A percentile compares a stretch with the other conserved stretches of the same genome.
Evolutionary conservation across 1,140 invertebrate species (phyloP).

Genomic region (Platyscapa corneri): DNA sequence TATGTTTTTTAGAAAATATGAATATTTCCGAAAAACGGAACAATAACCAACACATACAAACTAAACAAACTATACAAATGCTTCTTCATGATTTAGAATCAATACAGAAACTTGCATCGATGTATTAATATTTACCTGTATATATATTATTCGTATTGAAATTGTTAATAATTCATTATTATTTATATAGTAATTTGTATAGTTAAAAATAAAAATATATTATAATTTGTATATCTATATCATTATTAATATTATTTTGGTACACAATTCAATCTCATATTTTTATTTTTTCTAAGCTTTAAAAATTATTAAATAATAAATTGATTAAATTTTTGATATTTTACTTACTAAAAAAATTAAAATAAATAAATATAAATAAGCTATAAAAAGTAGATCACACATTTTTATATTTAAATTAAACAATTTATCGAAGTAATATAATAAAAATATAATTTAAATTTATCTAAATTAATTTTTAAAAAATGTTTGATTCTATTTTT

Average conservation of each 20-base stretch:
- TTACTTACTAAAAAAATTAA: too few species aligned
- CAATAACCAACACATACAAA: conserved; percentile 69
- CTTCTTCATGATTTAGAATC: conserved; percentile 75
- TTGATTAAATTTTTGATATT: too few species aligned
- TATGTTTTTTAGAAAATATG: conserved; percentile 69
- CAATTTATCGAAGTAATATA: too few species aligned
- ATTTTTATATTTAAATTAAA: too few species aligned
- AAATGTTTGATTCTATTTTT: too few species aligned
- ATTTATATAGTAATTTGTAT: conserved; percentile 8
- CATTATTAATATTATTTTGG: background rate
- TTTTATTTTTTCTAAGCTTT: too few species aligned
- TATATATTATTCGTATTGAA: background rate
- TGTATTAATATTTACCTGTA: background rate
- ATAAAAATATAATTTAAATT: too few species aligned
- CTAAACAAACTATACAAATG: conserved; percentile 77
- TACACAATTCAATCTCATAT: too few species aligned
- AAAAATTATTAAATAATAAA: too few species aligned
- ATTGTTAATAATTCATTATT: background rate
- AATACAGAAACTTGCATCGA: conserved; percentile 72
- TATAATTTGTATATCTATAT: background rate
- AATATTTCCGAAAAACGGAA: conserved; percentile 64
- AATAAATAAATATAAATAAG: too few species aligned
- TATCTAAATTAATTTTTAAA: too few species aligned
- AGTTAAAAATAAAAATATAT: conserved; percentile 32
- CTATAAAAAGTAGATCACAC: too few species aligned